phyloP scores from a whole-genome alignment of 2,888 invertebrate genomes.

The Anarsia innoxiella region DNA sequence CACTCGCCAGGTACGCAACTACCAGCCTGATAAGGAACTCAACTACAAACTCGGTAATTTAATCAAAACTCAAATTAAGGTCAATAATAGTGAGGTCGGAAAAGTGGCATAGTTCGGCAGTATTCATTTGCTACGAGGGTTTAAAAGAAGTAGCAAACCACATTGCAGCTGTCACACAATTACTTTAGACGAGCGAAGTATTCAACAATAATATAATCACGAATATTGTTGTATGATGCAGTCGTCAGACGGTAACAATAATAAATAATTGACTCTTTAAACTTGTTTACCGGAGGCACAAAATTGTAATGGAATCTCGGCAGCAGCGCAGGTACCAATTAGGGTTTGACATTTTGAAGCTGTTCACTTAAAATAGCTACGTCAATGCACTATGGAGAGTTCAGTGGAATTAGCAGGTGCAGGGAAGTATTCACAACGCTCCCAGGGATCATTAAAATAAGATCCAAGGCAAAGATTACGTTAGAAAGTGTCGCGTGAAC shows the following conservation, averaged over 20 bases:
- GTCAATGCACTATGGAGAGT: conserved; percentile 2
- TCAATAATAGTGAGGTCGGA: conserved; percentile 29
- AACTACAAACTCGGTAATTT: conserved; percentile 47
- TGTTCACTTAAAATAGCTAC: conserved; percentile 5
- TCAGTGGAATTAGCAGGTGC: conserved; percentile 11
- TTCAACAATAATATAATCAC: too few relatives aligned
- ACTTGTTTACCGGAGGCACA: too few relatives aligned
- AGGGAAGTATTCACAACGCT: conserved; percentile 11
- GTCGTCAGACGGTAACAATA: too few relatives aligned
- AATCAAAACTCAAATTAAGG: conserved; percentile 53
- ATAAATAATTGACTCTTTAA: too few relatives aligned
- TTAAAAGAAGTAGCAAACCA: conserved; percentile 11
- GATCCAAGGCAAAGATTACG: conserved; percentile 51
- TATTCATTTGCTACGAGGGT: conserved; percentile 1
- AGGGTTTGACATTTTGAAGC: conserved; percentile 5
- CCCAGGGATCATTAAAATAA: conserved; percentile 38
- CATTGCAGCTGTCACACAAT: too few relatives aligned
- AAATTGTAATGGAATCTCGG: too few relatives aligned
- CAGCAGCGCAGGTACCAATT: too few relatives aligned
- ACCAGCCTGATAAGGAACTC: conserved; percentile 41
- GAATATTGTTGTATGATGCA: too few relatives aligned
- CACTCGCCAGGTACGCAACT: conserved; percentile 38
- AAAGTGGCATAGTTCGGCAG: conserved; percentile 10
- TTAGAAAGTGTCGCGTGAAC: conserved; percentile 65
- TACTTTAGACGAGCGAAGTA: too few relatives aligned